Conservation (phyloP, 2,797 vertebrate genomes). For the Anguilla pacifica region DNA sequence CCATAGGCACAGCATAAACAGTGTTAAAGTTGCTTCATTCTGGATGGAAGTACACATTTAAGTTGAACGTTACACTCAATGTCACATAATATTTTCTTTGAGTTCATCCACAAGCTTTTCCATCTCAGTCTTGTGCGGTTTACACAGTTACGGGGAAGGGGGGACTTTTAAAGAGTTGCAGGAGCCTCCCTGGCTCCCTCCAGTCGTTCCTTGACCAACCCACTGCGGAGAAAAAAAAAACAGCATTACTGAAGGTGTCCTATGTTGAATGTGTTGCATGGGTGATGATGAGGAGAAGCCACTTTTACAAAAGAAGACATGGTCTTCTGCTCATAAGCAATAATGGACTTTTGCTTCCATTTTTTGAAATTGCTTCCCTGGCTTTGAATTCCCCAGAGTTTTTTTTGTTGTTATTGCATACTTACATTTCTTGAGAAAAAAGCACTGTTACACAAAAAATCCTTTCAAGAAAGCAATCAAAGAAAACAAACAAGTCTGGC, state of each 20-base stretch:
- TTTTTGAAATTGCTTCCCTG: slow-evolving; percentile 8
- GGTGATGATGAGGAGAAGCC: not conserved
- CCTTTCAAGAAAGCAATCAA: not conserved
- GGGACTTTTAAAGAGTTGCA: slow-evolving; percentile 78
- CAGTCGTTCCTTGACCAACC: slow-evolving; percentile 62
- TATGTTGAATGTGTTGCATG: not conserved
- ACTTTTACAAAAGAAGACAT: not conserved
- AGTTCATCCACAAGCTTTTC: slow-evolving; percentile 32
- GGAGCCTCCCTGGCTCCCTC: slow-evolving; percentile 75
- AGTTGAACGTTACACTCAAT: slow-evolving; percentile 29
- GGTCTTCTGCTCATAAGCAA: not conserved
- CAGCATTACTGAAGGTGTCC: not conserved
- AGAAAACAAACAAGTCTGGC: not conserved
- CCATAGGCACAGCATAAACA: slow-evolving; percentile 44
- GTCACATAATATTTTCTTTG: slow-evolving; percentile 31
- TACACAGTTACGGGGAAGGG: slow-evolving; percentile 65
- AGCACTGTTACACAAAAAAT: not conserved
- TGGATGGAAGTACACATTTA: slow-evolving; percentile 19
- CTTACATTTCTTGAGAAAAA: not conserved
- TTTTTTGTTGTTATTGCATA: not conserved
- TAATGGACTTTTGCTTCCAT: slow-evolving; percentile 6
- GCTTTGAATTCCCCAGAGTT: slow-evolving; percentile 8
- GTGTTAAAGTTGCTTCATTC: slow-evolving; percentile 31
- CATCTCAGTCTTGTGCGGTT: slow-evolving; percentile 35
- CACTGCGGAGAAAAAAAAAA: slow-evolving; percentile 55